A percentile compares a stretch with the other conserved stretches of the same genome.
These are phyloP conservation scores for Schizopygopsis malacanthus DNA, from an alignment of 2,797 vertebrate genomes.

Conservation along the genomic window DNA sequence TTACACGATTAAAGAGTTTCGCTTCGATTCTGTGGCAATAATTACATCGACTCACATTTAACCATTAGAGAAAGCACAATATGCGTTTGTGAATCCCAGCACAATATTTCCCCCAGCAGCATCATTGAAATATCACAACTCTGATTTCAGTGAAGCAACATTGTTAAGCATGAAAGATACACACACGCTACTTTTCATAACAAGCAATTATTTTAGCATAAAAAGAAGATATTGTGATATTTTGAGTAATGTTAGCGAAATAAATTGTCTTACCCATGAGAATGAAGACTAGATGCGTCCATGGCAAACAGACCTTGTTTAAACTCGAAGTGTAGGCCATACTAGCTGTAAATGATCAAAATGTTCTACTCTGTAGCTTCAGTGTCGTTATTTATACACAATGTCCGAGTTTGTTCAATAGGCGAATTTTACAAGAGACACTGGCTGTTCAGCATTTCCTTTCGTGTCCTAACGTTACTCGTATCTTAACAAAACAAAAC, in stretches of 20 bases:
- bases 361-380: conserved; percentile 24
- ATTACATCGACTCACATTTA: not conserved
- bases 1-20: not conserved
- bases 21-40: not conserved
- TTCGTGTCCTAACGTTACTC: not conserved
- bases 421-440: not conserved
- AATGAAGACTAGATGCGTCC: conserved; percentile 54
- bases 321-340: conserved; percentile 56
- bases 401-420: not conserved
- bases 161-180: not conserved
- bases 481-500: not conserved
- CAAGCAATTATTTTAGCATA: not conserved
- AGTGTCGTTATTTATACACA: conserved; percentile 8
- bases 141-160: not conserved
- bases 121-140: not conserved
- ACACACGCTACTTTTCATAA: not conserved
- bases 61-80: not conserved
- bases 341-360: conserved; percentile 38
- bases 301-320: conserved; percentile 32
- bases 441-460: conserved; percentile 27
- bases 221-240: not conserved
- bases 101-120: not conserved
- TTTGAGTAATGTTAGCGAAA: not conserved
- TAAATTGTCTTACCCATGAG: conserved; percentile 56
- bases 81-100: conserved; percentile 10